Base-by-base conservation (phyloP, 2,888 invertebrate genomes). In the Drosophila tripunctata region DNA sequence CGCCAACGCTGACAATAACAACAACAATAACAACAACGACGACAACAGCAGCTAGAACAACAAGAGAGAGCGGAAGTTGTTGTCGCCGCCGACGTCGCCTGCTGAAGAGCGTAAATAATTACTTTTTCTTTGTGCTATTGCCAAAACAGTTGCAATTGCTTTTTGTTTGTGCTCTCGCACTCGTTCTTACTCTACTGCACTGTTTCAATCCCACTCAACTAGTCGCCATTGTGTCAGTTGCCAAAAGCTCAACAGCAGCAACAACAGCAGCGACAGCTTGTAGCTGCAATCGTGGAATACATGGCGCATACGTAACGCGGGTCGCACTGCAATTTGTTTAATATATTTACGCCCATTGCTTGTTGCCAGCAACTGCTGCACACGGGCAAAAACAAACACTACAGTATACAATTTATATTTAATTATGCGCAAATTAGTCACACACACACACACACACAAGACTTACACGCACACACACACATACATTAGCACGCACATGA, bases 391-490 rank as follows among this genome's bases (percentile, higher is more conserved):
- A 87, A 75, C 87, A 85, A 81, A 81, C 82, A 85, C 61, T 73
- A 65, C 63, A 67, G 73, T 79, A 75, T 78, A 79, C 88, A 88
- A 87, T 88, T 88, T 89, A 75, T 88, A 89, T 89, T 88, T 88
- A 88, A 88, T 89, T 88, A 88, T 89, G 78, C 87, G 80, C 79
- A 88, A 88, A 89, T 88, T 88, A 88, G 88, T 88, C 73, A 52
- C 75, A 55, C 61, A 57, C 66, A 51, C 43, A 63, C 43, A 44
- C 15, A 31, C 24, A 33, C 43, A 33, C n/a, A n/a, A n/a, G n/a
- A n/a, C n/a, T n/a, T 30, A 6, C 7, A 15, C 10, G n/a, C 38
- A 43, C 36, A 38, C 21, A 47, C 19, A 36, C 33, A 35, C 47
- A 24, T 31, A 6, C 27, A 44, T 40, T n/a, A 30, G 47, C 15